Evolutionary conservation across 1,140 invertebrate genomes (phyloP).

Genomic region (Sipha flava): DNA sequence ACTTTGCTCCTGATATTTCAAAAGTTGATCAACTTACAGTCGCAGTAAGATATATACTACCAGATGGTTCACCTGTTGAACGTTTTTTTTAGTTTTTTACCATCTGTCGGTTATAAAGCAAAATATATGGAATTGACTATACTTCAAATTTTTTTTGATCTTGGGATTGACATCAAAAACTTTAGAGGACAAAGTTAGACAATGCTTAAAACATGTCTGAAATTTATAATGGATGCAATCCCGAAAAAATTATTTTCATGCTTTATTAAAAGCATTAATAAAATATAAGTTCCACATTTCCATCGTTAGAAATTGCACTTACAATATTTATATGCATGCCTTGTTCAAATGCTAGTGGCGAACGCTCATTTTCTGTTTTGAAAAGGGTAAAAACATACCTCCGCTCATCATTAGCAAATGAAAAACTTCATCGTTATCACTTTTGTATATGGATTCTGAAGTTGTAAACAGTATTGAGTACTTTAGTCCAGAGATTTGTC

Average conservation of each 20-base stretch:
- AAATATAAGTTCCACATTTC: background rate
- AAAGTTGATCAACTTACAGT: background rate
- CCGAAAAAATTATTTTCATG: background rate
- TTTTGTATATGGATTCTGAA: background rate
- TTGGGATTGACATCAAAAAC: conserved; percentile 11
- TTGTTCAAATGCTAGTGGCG: background rate
- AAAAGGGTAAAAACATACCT: background rate
- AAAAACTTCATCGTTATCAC: background rate
- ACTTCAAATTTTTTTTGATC: background rate
- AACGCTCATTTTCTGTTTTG: background rate
- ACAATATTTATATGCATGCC: background rate
- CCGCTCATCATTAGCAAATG: background rate
- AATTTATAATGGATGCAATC: conserved; percentile 2
- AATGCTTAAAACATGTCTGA: conserved; percentile 34
- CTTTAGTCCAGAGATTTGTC: no score
- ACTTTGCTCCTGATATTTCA: background rate
- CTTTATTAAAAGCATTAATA: background rate
- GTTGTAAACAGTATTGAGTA: background rate
- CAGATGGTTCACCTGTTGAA: background rate
- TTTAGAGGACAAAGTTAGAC: conserved; percentile 40
- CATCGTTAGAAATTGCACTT: background rate
- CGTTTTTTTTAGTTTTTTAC: background rate
- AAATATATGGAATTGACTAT: background rate
- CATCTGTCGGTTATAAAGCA: background rate
- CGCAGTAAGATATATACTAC: background rate